These are phyloP conservation scores for Sialis fuliginosa DNA, from an alignment of 2,888 invertebrate genomes.

Conservation along the genomic window DNA sequence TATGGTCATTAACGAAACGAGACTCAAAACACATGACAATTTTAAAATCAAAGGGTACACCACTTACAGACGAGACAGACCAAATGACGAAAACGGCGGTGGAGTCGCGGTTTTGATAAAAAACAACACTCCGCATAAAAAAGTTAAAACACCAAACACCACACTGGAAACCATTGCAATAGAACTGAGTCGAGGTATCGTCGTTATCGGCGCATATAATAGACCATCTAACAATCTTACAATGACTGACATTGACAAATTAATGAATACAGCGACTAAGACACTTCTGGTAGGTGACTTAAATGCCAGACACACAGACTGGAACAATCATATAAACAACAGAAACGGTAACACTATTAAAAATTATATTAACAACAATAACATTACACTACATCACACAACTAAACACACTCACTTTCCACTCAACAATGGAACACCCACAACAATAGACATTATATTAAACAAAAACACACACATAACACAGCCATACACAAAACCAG, in stretches of 20 bases:
- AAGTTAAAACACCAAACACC: not conserved
- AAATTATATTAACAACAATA: conserved; percentile 7
- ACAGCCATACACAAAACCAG: not conserved
- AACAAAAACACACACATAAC: not conserved
- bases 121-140: too few species aligned
- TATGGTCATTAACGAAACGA: conserved; percentile 7
- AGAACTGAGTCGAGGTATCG: conserved; percentile 7
- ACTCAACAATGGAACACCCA: not conserved
- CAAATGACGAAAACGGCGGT: conserved; percentile 4
- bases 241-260: conserved; percentile 7
- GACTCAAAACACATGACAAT: too few species aligned
- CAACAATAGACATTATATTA: not conserved
- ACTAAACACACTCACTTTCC: conserved; percentile 10
- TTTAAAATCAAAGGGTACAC: conserved; percentile 8
- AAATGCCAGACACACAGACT: not conserved
- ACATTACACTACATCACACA: conserved; percentile 10
- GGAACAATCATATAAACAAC: conserved; percentile 10
- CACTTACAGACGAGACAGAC: conserved; percentile 10
- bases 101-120: conserved; percentile 8
- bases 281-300: conserved; percentile 3
- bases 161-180: conserved; percentile 10
- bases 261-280: conserved; percentile 8
- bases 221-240: conserved; percentile 7
- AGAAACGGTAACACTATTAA: conserved; percentile 7
- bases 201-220: conserved; percentile 3